phyloP scores from a whole-genome alignment of 2,797 vertebrate genomes.

The Centroberyx gerrardi region DNA sequence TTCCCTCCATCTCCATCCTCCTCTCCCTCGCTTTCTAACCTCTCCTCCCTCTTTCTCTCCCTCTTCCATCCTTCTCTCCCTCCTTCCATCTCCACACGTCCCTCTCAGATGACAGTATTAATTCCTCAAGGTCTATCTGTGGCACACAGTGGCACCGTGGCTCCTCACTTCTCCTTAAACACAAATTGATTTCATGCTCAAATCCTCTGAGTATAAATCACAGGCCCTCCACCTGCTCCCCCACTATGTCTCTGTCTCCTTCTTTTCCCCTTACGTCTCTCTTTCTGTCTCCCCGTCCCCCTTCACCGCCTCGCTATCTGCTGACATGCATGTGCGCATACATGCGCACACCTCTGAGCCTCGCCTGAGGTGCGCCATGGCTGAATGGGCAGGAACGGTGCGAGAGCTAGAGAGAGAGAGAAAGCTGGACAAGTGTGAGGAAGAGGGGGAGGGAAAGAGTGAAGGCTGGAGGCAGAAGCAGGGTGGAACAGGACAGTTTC shows the following conservation, averaged over 20 bases:
- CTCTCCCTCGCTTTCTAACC: background rate
- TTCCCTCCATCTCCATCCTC: background rate
- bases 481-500: constrained; percentile 65
- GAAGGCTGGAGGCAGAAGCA: constrained; percentile 64
- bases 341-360: constrained; percentile 15
- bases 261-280: constrained; percentile 43
- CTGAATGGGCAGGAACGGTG: constrained; percentile 42
- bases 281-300: constrained; percentile 17
- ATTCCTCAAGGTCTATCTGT: constrained; percentile 67
- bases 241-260: constrained; percentile 31
- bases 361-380: constrained; percentile 41
- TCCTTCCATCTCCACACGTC: constrained; percentile 41
- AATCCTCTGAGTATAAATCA: constrained; percentile 64
- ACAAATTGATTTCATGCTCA: constrained; percentile 75
- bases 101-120: constrained; percentile 50
- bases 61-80: constrained; percentile 8
- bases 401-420: constrained; percentile 38
- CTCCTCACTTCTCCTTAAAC: constrained; percentile 64
- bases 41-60: background rate
- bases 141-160: constrained; percentile 44
- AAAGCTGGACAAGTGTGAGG: constrained; percentile 13
- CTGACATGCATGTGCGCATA: constrained; percentile 25
- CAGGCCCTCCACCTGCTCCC: constrained; percentile 61
- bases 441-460: constrained; percentile 58
- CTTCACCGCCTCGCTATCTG: constrained; percentile 13